Conservation (phyloP, 2,888 invertebrate genomes). For the Tribolium freemani region DNA sequence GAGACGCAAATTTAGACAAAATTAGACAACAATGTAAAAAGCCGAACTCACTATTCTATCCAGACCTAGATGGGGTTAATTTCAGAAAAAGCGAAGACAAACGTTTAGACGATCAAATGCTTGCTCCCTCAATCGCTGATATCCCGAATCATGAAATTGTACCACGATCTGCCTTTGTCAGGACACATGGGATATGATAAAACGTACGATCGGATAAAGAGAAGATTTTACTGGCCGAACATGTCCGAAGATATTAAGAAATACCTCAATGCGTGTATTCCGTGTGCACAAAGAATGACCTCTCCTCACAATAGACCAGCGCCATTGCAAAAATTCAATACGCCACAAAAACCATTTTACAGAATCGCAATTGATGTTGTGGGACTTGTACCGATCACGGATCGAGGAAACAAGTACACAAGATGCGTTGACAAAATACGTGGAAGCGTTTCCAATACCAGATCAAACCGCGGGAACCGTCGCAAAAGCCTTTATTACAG, state of each 20-base stretch:
- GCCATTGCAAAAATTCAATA: not conserved
- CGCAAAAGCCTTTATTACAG: not conserved
- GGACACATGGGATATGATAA: not conserved
- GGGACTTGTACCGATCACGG: not conserved
- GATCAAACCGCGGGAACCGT: not conserved
- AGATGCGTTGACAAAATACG: constrained; percentile 8
- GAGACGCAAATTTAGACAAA: too few species aligned
- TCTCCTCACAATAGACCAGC: not conserved
- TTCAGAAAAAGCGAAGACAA: not conserved
- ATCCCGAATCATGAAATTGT: not conserved
- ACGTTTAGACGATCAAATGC: not conserved
- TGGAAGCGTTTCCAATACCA: not conserved
- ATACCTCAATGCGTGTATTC: not conserved
- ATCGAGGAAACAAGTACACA: not conserved
- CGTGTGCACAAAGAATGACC: not conserved
- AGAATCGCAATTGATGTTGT: not conserved
- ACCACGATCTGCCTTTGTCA: not conserved
- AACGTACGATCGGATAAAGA: not conserved
- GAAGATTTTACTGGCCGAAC: not conserved
- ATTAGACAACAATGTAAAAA: too few species aligned
- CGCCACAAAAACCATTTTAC: not conserved
- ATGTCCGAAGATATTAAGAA: not conserved
- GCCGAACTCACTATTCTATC: too few species aligned
- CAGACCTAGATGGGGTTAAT: too few species aligned
- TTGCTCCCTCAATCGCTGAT: too few species aligned